These are phyloP conservation scores for Cordilura impudica DNA, from an alignment of 2,888 invertebrate species.

Conservation along the genomic window DNA sequence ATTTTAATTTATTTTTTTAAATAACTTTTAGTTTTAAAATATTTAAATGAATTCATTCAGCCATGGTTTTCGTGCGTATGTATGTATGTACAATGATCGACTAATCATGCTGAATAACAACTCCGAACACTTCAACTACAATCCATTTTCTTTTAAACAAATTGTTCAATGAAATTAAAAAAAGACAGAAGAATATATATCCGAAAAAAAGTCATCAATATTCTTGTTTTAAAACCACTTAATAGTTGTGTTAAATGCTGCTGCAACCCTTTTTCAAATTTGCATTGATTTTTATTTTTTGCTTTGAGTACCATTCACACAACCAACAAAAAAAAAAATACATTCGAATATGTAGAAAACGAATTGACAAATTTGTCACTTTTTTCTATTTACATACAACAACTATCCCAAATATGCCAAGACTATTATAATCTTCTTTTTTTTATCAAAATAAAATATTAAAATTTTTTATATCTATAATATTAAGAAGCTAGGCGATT, in stretches of 20 bases:
- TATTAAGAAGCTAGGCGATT: too few species aligned
- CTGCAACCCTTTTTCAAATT: constrained; percentile 11
- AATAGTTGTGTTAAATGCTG: constrained; percentile 48
- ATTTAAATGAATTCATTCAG: too few species aligned
- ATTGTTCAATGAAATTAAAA: neutral
- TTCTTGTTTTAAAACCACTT: constrained; percentile 32
- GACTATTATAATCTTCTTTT: too few species aligned
- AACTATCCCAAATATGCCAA: too few species aligned
- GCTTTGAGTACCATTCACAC: neutral
- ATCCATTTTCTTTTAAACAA: neutral
- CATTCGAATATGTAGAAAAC: neutral
- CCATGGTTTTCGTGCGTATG: too few species aligned
- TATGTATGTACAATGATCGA: too few species aligned
- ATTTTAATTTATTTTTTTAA: too few species aligned
- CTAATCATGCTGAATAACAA: neutral
- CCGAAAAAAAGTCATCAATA: constrained; percentile 38
- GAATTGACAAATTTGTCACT: constrained; percentile 53
- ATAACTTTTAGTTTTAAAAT: too few species aligned
- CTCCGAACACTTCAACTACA: neutral
- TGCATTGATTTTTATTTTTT: constrained; percentile 15
- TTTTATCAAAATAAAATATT: too few species aligned
- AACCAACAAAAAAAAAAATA: neutral
- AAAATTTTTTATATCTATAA: too few species aligned
- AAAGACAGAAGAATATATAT: constrained; percentile 12
- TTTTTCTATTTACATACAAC: constrained; percentile 45